Conservation (phyloP, 30 jellyfish, hydroid and myxozoan species). For the Catostylus mosaicus region DNA sequence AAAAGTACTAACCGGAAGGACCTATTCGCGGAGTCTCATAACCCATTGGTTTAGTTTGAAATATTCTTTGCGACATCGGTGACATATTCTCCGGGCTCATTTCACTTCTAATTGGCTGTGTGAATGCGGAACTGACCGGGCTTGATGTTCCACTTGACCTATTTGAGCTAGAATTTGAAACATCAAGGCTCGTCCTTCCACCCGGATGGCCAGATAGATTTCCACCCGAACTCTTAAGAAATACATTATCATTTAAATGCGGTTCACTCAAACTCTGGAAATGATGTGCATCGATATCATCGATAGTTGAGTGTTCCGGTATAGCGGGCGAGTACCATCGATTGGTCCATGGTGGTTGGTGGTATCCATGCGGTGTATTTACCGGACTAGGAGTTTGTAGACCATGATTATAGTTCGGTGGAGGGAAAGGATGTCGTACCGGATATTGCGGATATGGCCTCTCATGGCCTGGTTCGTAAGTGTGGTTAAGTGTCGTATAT, state of each 20-base stretch:
- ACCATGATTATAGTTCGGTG: not conserved
- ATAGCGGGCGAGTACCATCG: slow-evolving; percentile 19
- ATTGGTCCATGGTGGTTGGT: slow-evolving; percentile 7
- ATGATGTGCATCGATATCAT: not conserved
- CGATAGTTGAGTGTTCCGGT: slow-evolving; percentile 29
- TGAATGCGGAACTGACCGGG: slow-evolving; percentile 32
- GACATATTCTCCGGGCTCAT: not conserved
- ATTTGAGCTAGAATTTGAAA: slow-evolving; percentile 4
- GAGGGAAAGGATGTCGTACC: not conserved
- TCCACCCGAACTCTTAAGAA: not conserved
- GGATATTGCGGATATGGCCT: not conserved
- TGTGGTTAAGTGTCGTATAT: not conserved
- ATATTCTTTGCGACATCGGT: not conserved
- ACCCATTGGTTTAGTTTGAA: not conserved
- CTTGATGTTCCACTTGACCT: slow-evolving; percentile 31
- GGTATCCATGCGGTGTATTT: not conserved
- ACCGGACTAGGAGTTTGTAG: slow-evolving; percentile 25
- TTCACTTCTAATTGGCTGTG: not conserved
- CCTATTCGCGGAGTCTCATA: not conserved
- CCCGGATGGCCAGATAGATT: not conserved
- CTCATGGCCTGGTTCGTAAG: not conserved
- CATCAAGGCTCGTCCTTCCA: not conserved
- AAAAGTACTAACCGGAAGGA: not conserved
- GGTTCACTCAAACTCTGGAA: not conserved
- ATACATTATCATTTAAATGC: slow-evolving; percentile 2